phyloP scores from a whole-genome alignment of 1,140 invertebrate species.

The Drosophila insularis region DNA sequence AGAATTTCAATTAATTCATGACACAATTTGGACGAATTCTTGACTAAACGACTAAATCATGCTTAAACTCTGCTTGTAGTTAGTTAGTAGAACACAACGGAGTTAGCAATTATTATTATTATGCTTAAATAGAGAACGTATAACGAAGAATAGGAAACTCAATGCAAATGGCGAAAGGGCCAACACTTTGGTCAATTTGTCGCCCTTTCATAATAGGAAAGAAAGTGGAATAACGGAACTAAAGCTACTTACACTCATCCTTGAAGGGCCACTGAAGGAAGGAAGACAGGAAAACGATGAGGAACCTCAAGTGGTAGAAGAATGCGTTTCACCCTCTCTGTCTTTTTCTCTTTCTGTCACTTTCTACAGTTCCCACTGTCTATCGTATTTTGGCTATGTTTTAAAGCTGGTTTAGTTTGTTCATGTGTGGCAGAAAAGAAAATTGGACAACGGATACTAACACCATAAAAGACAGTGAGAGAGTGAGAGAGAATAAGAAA shows the following conservation, averaged over 20 bases:
- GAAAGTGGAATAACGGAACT: conserved; percentile 40
- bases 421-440: conserved; percentile 32
- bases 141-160: conserved; percentile 42
- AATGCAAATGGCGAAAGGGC: conserved; percentile 37
- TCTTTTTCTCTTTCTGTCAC: not conserved
- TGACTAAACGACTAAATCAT: conserved; percentile 18
- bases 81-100: conserved; percentile 61
- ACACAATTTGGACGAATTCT: not conserved
- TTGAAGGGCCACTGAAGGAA: conserved; percentile 69
- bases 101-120: conserved; percentile 46
- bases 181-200: conserved; percentile 51
- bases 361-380: conserved; percentile 16
- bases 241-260: conserved; percentile 72
- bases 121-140: conserved; percentile 16
- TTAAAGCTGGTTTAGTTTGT: conserved; percentile 65
- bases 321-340: not conserved
- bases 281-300: conserved; percentile 32
- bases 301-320: conserved; percentile 57
- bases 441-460: conserved; percentile 21
- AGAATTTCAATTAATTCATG: conserved; percentile 33
- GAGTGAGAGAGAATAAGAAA: conserved; percentile 51
- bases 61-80: conserved; percentile 44
- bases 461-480: conserved; percentile 27
- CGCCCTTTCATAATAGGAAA: conserved; percentile 49
- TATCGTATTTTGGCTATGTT: conserved; percentile 38